Base-by-base conservation (phyloP, 1,140 invertebrate genomes). In the Hycleus cichorii region DNA sequence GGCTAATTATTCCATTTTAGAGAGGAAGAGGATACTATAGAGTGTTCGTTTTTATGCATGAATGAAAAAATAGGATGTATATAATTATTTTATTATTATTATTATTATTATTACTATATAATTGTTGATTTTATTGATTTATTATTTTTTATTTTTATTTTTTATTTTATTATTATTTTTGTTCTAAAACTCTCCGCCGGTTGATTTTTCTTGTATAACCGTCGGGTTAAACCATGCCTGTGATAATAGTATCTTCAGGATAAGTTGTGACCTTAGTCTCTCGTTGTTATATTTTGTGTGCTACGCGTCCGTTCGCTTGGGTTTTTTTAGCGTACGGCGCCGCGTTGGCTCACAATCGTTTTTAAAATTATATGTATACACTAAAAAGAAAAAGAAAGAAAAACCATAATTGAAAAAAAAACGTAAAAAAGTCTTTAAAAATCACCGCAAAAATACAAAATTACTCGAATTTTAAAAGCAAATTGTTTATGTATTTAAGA, bases 221-320 rank as follows among this genome's bases (percentile, higher is more conserved):
- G 45, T 45, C 55, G 54, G 47, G 54, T 51, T n/a, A 69, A 72
- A 73, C 69, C 68, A 74, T 73, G 74, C 75, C 75, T 75, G 75
- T 76, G 75, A 76, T 76, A 76, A 75, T 74, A 75, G 73, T 74
- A 75, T 75, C 72, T 76, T 76, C 74, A 75, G 75, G 74, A 75
- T 76, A 75, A 75, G 75, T 75, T 75, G 73, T 76, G 73, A 75
- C 73, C 72, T 76, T 75, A 74, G 73, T 74, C 72, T 74, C 68
- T 74, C 69, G 72, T 75, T 76, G 72, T 75, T 74, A 72, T 74
- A 73, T 73, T 71, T 67, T 66, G 69, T 57, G 69, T 61, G 57
- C 63, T 63, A 52, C 57, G 56, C 52, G 51, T 54, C 26, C 48
- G 45, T 39, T 52, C 57, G 11, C 40, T n/a, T n/a, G 3, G 9